Conservation (phyloP, 2,888 invertebrate genomes). For the Tinea pellionella region DNA sequence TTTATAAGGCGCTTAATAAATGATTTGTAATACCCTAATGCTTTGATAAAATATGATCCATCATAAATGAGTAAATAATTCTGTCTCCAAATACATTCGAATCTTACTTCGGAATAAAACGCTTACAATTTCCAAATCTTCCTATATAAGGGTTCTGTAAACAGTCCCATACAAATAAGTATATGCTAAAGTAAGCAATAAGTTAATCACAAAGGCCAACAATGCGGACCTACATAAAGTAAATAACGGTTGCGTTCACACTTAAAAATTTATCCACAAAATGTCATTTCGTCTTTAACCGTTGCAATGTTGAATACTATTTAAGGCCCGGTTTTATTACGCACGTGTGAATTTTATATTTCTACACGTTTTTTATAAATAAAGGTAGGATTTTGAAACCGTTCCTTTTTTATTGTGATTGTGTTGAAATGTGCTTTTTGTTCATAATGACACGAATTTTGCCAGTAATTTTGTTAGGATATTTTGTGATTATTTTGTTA, state of each 20-base stretch:
- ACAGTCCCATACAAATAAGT: conserved; percentile 12
- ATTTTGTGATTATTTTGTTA: conserved; percentile 27
- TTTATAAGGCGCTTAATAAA: not conserved
- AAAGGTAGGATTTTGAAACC: not conserved
- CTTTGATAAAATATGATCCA: not conserved
- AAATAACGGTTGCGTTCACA: not conserved
- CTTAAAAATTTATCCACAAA: not conserved
- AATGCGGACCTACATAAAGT: not conserved
- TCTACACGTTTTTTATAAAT: not conserved
- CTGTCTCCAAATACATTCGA: not conserved
- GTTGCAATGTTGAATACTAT: not conserved
- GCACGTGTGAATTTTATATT: not conserved
- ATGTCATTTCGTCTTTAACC: not conserved
- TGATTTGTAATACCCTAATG: not conserved
- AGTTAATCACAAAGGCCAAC: conserved; percentile 11
- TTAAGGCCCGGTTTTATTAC: not conserved
- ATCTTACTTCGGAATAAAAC: not conserved
- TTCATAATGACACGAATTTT: conserved; percentile 22
- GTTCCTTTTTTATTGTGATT: not conserved
- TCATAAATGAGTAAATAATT: not conserved
- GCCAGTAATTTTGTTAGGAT: conserved; percentile 31
- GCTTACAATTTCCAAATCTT: not conserved
- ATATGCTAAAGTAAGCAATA: conserved; percentile 6
- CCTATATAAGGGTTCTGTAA: conserved; percentile 2
- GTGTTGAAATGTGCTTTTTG: not conserved